Conservation (phyloP, 2,888 invertebrate species). For the Dasypolia templi region DNA sequence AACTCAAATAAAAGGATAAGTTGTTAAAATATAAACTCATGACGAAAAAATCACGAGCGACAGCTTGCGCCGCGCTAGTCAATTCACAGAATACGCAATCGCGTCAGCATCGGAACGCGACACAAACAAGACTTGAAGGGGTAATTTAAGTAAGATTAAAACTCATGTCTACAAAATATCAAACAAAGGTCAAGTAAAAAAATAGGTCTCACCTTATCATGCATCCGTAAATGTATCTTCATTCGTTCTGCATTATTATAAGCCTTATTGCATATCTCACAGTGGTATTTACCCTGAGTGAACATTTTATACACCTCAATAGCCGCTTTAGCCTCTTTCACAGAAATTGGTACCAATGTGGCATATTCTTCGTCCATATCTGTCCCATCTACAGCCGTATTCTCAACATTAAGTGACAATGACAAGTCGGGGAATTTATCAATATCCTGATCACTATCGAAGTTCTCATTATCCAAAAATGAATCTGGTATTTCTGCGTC, state of each 20-base stretch:
- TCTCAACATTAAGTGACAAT: constrained; percentile 40
- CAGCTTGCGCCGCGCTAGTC: no score
- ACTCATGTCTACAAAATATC: no score
- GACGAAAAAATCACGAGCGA: no score
- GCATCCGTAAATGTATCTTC: constrained; percentile 81
- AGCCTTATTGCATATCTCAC: constrained; percentile 78
- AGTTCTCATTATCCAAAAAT: constrained; percentile 63
- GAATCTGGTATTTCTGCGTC: constrained; percentile 44
- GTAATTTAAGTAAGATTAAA: no score
- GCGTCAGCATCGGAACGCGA: no score
- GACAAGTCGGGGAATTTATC: constrained; percentile 53
- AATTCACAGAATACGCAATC: no score
- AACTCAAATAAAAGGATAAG: no score
- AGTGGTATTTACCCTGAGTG: constrained; percentile 76
- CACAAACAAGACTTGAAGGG: no score
- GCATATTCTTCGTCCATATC: constrained; percentile 84
- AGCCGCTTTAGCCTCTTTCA: constrained; percentile 82
- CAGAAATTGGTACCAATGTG: constrained; percentile 78
- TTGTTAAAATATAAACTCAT: no score
- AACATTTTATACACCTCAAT: constrained; percentile 80
- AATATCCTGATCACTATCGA: constrained; percentile 54
- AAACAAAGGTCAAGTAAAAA: background rate
- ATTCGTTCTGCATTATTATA: constrained; percentile 77
- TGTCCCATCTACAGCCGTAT: constrained; percentile 71
- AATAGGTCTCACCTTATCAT: constrained; percentile 76